A percentile compares a stretch with the other conserved stretches of the same genome.
Conservation (phyloP, 2,888 invertebrate genomes). For the Caenorhabditis becei region DNA sequence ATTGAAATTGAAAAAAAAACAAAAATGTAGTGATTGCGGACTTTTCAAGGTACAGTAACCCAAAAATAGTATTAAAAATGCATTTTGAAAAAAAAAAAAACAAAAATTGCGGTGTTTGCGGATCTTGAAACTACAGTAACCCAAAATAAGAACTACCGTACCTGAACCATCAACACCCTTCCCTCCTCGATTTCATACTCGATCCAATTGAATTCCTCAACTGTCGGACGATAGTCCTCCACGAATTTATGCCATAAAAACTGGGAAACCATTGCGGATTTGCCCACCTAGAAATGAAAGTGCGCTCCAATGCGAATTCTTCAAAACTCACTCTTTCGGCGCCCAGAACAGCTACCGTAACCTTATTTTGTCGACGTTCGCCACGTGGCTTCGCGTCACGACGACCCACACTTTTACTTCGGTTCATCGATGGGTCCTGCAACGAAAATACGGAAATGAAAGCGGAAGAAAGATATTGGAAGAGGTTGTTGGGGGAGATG, state of each 20-base stretch:
- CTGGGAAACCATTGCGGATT: conserved; percentile 79
- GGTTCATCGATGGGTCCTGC: conserved; percentile 45
- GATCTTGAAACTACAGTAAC: conserved; percentile 5
- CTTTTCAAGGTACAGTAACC: too few relatives aligned
- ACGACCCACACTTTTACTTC: conserved; percentile 60
- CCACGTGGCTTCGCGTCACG: conserved; percentile 51
- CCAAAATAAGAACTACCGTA: conserved; percentile 18
- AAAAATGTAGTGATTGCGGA: too few relatives aligned
- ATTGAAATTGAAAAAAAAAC: too few relatives aligned
- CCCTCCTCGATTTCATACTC: conserved; percentile 77
- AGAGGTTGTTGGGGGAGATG: conserved; percentile 19
- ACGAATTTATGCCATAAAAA: conserved; percentile 79
- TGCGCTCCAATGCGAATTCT: neutral
- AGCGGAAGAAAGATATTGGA: neutral
- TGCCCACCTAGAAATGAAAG: conserved; percentile 74
- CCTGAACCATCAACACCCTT: conserved; percentile 66
- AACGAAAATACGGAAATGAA: neutral
- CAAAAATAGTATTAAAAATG: too few relatives aligned
- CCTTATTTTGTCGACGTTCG: conserved; percentile 46
- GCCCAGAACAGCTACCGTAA: conserved; percentile 63
- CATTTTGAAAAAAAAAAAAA: too few relatives aligned
- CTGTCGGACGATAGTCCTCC: conserved; percentile 78
- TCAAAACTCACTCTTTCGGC: conserved; percentile 51
- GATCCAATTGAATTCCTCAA: conserved; percentile 82
- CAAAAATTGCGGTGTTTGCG: too few relatives aligned